Conservation (phyloP, 2,888 invertebrate genomes). For the Mechanitis mazaeus region DNA sequence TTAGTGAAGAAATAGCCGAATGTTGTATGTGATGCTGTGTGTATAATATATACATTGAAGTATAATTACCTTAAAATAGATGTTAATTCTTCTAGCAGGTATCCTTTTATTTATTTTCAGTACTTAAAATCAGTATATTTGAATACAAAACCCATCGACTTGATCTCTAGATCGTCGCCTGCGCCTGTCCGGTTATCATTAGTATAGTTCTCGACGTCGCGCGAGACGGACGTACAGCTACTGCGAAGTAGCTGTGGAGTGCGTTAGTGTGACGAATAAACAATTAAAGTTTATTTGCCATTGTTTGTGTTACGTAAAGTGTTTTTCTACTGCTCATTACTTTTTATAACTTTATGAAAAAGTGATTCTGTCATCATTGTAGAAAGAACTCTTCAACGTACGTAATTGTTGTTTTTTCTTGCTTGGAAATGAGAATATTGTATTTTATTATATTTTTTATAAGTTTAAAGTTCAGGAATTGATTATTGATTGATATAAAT, state of each 20-base stretch:
- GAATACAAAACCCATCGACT: slow-evolving; percentile 7
- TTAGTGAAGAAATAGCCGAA: neutral
- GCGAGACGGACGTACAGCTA: slow-evolving; percentile 24
- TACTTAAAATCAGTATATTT: neutral
- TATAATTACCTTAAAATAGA: too few relatives aligned
- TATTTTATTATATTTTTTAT: too few relatives aligned
- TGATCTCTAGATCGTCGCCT: slow-evolving; percentile 7
- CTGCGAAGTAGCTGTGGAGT: slow-evolving; percentile 19
- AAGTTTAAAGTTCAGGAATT: too few relatives aligned
- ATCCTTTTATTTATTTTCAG: neutral
- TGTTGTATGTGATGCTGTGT: neutral
- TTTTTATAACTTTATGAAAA: neutral
- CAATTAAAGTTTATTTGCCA: slow-evolving; percentile 19
- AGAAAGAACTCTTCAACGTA: neutral
- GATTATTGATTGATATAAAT: too few relatives aligned
- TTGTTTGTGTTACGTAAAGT: slow-evolving; percentile 21
- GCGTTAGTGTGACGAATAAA: slow-evolving; percentile 7
- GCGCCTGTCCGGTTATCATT: slow-evolving; percentile 25
- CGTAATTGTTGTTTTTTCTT: neutral
- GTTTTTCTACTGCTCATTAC: slow-evolving; percentile 12
- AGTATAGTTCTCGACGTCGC: slow-evolving; percentile 36
- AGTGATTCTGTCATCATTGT: neutral
- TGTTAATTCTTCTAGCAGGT: too few relatives aligned
- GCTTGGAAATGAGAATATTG: too few relatives aligned
- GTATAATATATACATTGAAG: neutral